These are phyloP conservation scores for Octomys mimax DNA, from an alignment of 2,797 vertebrate species.

Conservation along the genomic window DNA sequence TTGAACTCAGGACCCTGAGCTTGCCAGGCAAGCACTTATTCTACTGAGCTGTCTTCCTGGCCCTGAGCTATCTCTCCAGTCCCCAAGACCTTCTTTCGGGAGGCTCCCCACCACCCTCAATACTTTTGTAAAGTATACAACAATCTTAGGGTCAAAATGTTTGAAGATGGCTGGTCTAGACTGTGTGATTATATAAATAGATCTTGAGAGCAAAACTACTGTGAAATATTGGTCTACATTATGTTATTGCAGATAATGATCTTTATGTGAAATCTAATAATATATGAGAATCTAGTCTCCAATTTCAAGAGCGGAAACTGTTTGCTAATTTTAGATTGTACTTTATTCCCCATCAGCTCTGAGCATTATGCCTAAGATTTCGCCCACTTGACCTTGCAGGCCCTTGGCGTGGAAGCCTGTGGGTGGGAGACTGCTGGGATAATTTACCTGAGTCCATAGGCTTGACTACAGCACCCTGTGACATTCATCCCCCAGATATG, in stretches of 20 bases:
- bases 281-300: background rate
- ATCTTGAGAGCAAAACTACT: background rate
- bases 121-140: background rate
- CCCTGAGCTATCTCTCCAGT: too few relatives aligned
- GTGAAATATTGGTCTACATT: background rate
- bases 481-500: background rate
- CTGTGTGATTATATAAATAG: background rate
- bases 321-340: background rate
- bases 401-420: background rate
- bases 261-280: background rate
- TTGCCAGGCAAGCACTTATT: too few relatives aligned
- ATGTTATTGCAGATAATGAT: background rate
- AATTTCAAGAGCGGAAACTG: background rate
- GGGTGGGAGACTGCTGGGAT: background rate
- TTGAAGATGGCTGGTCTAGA: background rate
- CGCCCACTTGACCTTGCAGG: background rate
- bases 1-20: too few relatives aligned
- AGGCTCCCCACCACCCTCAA: background rate
- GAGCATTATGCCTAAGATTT: background rate
- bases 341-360: constrained; percentile 14
- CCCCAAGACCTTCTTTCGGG: background rate
- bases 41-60: too few relatives aligned
- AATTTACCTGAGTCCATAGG: background rate
- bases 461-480: background rate
- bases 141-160: background rate